A percentile compares a stretch with the other conserved stretches of the same genome.
Conservation (phyloP, 2,797 vertebrate species). For the Cynopterus sphinx region DNA sequence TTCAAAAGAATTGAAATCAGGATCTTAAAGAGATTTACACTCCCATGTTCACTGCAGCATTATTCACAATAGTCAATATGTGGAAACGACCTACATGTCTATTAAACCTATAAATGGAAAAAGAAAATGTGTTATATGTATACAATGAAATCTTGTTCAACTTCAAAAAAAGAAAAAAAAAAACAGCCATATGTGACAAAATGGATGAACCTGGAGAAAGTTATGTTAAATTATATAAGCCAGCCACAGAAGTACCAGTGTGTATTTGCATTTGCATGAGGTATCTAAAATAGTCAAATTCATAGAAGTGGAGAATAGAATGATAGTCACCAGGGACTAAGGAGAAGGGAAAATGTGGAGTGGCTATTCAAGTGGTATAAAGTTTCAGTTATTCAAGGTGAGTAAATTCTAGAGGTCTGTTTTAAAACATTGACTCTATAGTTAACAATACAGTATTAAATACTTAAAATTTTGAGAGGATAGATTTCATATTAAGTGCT, state of each 20-base stretch:
- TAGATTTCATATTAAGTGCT: neutral
- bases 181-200: neutral
- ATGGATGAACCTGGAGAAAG: neutral
- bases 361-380: neutral
- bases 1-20: neutral
- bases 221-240: neutral
- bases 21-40: neutral
- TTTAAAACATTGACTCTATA: neutral
- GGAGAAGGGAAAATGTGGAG: neutral
- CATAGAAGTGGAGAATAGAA: neutral
- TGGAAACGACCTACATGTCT: neutral
- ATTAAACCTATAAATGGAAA: neutral
- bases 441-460: neutral
- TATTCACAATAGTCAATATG: neutral
- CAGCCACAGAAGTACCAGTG: neutral
- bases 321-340: neutral
- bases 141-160: neutral
- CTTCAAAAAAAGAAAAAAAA: neutral
- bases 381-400: neutral
- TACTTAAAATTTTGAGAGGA: neutral
- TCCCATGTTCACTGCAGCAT: neutral
- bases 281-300: neutral
- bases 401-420: conserved; percentile 6
- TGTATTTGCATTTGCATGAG: neutral
- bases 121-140: neutral